Percentiles rank a stretch among this genome's conserved stretches.
Evolutionary conservation across 2,888 invertebrate genomes (phyloP).

Genomic region (Macrosoma leucophasiata): DNA sequence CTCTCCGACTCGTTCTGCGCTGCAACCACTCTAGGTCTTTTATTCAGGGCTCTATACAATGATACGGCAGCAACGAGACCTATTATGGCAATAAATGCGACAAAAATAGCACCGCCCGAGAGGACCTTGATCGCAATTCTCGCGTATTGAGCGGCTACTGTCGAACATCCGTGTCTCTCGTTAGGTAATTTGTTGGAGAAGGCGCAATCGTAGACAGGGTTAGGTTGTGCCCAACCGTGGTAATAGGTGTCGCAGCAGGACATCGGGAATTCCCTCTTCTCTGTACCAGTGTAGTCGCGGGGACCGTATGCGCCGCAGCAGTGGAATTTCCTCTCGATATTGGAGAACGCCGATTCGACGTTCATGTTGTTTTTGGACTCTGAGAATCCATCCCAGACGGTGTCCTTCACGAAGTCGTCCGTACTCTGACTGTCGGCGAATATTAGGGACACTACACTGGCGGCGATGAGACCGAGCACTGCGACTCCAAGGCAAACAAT

Average conservation of each 20-base stretch:
- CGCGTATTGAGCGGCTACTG: constrained; percentile 53
- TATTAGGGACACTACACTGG: constrained; percentile 46
- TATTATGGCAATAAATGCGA: constrained; percentile 45
- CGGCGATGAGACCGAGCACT: constrained; percentile 37
- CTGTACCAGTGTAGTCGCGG: constrained; percentile 45
- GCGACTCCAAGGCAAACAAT: constrained; percentile 39
- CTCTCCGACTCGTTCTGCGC: constrained; percentile 51
- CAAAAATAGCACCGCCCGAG: constrained; percentile 43
- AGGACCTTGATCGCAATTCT: constrained; percentile 49
- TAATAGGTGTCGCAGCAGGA: constrained; percentile 64
- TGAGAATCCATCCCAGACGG: constrained; percentile 59
- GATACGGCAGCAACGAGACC: constrained; percentile 40
- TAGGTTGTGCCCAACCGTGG: constrained; percentile 51
- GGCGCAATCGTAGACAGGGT: constrained; percentile 53
- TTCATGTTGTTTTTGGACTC: constrained; percentile 44
- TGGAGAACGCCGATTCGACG: constrained; percentile 41
- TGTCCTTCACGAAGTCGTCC: constrained; percentile 55
- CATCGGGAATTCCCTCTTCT: constrained; percentile 52
- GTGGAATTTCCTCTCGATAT: constrained; percentile 53
- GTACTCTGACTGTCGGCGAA: constrained; percentile 52
- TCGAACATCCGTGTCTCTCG: constrained; percentile 57
- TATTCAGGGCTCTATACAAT: constrained; percentile 38
- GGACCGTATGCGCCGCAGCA: constrained; percentile 63
- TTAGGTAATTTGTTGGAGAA: constrained; percentile 62
- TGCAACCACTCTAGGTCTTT: constrained; percentile 36